phyloP scores from a whole-genome alignment of 2,888 invertebrate species.

The Xanthostigma xanthostigma region DNA sequence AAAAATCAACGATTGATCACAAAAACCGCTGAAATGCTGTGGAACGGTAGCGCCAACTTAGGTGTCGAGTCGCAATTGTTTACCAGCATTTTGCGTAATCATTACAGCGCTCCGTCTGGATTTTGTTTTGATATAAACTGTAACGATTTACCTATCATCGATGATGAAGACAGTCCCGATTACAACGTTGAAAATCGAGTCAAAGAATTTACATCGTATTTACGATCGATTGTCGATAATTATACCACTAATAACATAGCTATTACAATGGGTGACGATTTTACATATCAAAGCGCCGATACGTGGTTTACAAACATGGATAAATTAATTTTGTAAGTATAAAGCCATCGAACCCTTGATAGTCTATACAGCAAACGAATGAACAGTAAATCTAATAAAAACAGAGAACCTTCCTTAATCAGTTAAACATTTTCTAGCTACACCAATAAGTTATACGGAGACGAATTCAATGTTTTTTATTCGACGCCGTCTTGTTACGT shows the following conservation, averaged over 20 bases:
- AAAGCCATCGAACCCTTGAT: too few relatives aligned
- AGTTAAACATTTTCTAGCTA: constrained; percentile 29
- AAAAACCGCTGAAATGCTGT: constrained; percentile 53
- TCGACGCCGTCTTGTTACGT: constrained; percentile 72
- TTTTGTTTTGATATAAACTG: background rate
- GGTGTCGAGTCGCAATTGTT: background rate
- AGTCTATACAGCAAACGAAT: too few relatives aligned
- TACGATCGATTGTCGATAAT: too few relatives aligned
- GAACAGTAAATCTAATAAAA: too few relatives aligned
- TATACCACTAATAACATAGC: constrained; percentile 60
- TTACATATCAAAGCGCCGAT: constrained; percentile 58
- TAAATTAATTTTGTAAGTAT: constrained; percentile 18
- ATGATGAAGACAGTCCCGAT: background rate
- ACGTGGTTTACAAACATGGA: constrained; percentile 39
- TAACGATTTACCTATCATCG: background rate
- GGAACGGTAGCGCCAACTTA: constrained; percentile 43
- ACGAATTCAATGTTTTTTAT: constrained; percentile 58
- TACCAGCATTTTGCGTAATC: background rate
- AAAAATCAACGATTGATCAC: constrained; percentile 37
- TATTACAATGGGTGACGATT: constrained; percentile 87
- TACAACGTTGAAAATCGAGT: background rate
- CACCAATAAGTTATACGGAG: constrained; percentile 40
- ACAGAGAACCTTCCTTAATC: too few relatives aligned
- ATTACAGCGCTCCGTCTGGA: background rate
- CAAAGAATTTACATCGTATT: too few relatives aligned